A percentile compares a stretch with the other conserved stretches of the same genome.
Conservation (phyloP, 1,140 invertebrate species). For the Apis florea region DNA sequence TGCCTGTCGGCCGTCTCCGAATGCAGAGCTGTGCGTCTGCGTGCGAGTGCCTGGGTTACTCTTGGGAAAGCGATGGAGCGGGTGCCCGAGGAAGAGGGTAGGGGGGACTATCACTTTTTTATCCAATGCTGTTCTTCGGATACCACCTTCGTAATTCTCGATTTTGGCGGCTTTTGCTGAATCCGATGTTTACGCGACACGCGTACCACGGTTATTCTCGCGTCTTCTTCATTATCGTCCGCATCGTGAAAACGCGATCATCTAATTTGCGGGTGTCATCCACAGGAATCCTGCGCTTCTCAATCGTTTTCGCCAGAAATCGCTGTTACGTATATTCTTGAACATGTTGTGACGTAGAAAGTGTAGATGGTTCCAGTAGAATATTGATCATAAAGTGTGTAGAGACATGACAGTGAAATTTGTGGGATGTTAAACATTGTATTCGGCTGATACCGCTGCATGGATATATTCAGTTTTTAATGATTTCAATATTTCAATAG, state of each 20-base stretch:
- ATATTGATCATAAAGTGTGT: background rate
- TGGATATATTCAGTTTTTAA: slow-evolving; percentile 3
- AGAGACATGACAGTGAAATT: background rate
- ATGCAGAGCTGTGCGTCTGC: slow-evolving; percentile 54
- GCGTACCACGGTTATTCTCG: slow-evolving; percentile 14
- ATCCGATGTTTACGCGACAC: slow-evolving; percentile 43
- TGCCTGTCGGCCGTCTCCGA: slow-evolving; percentile 43
- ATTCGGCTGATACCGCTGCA: slow-evolving; percentile 42
- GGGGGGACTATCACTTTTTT: slow-evolving; percentile 36
- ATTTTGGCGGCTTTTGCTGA: slow-evolving; percentile 35
- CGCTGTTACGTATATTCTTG: background rate
- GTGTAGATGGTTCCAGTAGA: background rate
- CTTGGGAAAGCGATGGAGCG: slow-evolving; percentile 40
- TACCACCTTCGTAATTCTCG: slow-evolving; percentile 26
- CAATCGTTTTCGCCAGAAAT: slow-evolving; percentile 8
- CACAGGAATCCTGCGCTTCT: background rate
- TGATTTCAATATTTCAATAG: background rate
- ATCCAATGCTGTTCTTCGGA: slow-evolving; percentile 11
- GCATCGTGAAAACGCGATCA: background rate
- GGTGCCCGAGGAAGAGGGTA: slow-evolving; percentile 35
- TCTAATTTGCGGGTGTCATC: background rate
- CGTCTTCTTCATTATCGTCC: background rate
- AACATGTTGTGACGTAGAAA: background rate
- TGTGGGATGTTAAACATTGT: slow-evolving; percentile 24
- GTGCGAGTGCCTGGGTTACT: slow-evolving; percentile 49